Conservation (phyloP, 2,888 invertebrate species). For the Ephialtes manifestator region DNA sequence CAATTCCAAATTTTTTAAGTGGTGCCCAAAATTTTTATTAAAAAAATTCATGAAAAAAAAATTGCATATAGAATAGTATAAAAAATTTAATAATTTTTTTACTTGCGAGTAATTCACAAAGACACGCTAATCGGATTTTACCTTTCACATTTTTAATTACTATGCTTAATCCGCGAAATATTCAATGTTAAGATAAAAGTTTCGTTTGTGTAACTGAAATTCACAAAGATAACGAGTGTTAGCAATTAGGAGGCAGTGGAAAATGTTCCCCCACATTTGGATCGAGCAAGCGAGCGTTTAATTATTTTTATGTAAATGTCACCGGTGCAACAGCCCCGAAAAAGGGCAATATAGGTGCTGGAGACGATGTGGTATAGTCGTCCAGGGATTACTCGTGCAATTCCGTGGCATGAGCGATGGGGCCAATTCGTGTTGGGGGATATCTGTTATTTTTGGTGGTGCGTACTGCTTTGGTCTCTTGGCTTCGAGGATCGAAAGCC, state of each 20-base stretch:
- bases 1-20: no score
- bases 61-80: no score
- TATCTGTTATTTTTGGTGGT: constrained; percentile 40
- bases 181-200: neutral
- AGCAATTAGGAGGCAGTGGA: neutral
- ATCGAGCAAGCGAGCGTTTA: constrained; percentile 71
- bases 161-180: neutral
- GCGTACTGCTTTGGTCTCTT: constrained; percentile 20
- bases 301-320: constrained; percentile 82
- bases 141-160: neutral
- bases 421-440: constrained; percentile 69
- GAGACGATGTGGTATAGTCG: constrained; percentile 4
- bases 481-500: constrained; percentile 17
- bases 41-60: no score
- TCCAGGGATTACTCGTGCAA: constrained; percentile 76
- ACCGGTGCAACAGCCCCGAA: constrained; percentile 32
- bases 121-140: no score
- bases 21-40: no score
- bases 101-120: no score
- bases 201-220: neutral
- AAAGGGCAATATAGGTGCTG: constrained; percentile 28
- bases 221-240: neutral
- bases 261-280: neutral
- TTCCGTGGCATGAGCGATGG: constrained; percentile 77
- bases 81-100: no score